Conservation (phyloP, 1,140 invertebrate species). For the Rhopalosiphum maidis region DNA sequence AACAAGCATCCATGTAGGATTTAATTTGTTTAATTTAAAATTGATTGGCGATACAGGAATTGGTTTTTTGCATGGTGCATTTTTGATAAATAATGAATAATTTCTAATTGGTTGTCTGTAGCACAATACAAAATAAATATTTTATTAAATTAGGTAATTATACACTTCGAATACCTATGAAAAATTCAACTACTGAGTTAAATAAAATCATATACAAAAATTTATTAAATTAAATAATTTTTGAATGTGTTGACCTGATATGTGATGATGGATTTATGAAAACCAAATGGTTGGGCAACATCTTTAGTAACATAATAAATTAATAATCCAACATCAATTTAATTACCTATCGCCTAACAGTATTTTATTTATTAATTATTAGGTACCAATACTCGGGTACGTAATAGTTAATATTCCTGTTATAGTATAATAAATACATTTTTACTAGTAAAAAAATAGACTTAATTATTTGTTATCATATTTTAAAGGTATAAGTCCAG, state of each 20-base stretch:
- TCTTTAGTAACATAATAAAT: too few species aligned
- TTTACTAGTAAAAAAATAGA: background rate
- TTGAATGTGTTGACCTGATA: background rate
- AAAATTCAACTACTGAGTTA: background rate
- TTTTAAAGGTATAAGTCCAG: background rate
- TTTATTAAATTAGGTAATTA: background rate
- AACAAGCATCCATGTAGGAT: background rate
- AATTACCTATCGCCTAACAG: background rate
- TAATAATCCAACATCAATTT: too few species aligned
- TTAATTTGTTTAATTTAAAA: background rate
- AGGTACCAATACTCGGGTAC: background rate
- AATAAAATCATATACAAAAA: background rate
- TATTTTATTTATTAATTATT: background rate
- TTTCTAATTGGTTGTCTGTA: conserved; percentile 6
- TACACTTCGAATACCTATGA: background rate
- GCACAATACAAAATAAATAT: background rate
- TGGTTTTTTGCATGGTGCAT: background rate
- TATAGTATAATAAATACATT: background rate
- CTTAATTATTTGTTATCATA: background rate
- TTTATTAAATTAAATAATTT: background rate
- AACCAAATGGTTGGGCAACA: too few species aligned
- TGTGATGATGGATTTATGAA: background rate
- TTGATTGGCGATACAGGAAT: background rate
- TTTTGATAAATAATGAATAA: background rate
- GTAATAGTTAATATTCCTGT: background rate